Conservation (phyloP, 2,888 invertebrate genomes). For the Periphyllus acericola region DNA sequence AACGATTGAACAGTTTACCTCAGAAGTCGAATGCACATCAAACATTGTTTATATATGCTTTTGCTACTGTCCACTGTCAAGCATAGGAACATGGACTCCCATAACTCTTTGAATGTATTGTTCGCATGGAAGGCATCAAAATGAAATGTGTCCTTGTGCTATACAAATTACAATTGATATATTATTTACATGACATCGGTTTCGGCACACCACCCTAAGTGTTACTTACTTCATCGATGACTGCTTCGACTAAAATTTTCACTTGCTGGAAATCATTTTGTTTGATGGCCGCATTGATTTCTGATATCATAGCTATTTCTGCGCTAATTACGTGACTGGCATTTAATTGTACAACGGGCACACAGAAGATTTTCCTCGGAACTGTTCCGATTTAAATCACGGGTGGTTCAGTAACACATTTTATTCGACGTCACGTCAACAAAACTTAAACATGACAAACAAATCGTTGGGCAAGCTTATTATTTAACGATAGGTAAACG, state of each 20-base stretch:
- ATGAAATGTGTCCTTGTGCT: conserved; percentile 46
- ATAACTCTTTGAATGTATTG: conserved; percentile 31
- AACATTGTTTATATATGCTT: conserved; percentile 69
- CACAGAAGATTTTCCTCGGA: not conserved
- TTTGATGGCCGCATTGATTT: conserved; percentile 46
- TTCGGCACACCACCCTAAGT: not conserved
- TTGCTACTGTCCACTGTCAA: conserved; percentile 1
- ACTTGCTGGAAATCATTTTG: conserved; percentile 46
- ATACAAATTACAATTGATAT: not conserved
- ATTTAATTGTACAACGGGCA: not conserved
- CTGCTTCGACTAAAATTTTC: conserved; percentile 27
- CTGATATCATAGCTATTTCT: conserved; percentile 4
- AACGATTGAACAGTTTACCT: conserved; percentile 70
- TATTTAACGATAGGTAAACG: not conserved
- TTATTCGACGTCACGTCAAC: not conserved
- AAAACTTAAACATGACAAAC: not conserved
- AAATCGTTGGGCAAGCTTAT: not conserved
- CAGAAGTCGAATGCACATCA: conserved; percentile 74
- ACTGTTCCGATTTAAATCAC: not conserved
- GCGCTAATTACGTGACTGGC: not conserved
- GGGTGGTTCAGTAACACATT: not conserved
- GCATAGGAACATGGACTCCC: conserved; percentile 49
- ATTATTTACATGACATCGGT: not conserved
- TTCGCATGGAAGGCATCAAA: conserved; percentile 23
- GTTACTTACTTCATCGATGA: conserved; percentile 40